Evolutionary conservation across 1,140 invertebrate species (phyloP).

Genomic region (Calycopis cecrops): DNA sequence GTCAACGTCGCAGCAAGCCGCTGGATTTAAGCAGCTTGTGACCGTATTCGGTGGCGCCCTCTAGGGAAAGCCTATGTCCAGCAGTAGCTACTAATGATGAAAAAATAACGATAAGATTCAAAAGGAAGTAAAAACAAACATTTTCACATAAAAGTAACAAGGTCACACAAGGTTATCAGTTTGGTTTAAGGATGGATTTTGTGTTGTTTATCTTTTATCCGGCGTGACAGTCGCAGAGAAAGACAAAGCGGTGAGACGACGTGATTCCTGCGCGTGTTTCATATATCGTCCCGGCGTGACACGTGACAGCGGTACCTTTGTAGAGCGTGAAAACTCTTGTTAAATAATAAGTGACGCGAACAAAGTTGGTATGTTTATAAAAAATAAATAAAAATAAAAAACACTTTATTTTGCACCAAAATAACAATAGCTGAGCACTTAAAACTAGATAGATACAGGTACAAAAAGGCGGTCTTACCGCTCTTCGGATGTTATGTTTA

Average conservation of each 20-base stretch:
- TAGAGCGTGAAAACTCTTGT: constrained; percentile 15
- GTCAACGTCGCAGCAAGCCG: too few relatives aligned
- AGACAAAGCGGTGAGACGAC: constrained; percentile 7
- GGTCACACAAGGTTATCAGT: constrained; percentile 26
- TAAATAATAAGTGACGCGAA: constrained; percentile 9
- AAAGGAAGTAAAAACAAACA: constrained; percentile 35
- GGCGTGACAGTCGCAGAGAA: constrained; percentile 38
- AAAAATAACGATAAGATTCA: constrained; percentile 11
- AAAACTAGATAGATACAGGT: too few relatives aligned
- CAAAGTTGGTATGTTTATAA: background rate
- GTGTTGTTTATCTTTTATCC: constrained; percentile 46
- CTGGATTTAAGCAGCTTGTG: too few relatives aligned
- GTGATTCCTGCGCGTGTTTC: constrained; percentile 5
- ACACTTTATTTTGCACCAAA: too few relatives aligned
- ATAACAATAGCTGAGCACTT: too few relatives aligned
- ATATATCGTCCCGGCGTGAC: constrained; percentile 21
- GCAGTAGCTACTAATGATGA: too few relatives aligned
- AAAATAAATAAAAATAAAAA: too few relatives aligned
- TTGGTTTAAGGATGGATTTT: constrained; percentile 48
- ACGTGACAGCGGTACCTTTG: constrained; percentile 28
- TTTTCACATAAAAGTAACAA: constrained; percentile 40
- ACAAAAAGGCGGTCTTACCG: too few relatives aligned
- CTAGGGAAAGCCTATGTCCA: too few relatives aligned
- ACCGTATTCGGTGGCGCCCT: too few relatives aligned
- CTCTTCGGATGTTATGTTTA: too few relatives aligned